These are phyloP conservation scores for Flexamia atlantica DNA, from an alignment of 2,888 invertebrate species.

Conservation along the genomic window DNA sequence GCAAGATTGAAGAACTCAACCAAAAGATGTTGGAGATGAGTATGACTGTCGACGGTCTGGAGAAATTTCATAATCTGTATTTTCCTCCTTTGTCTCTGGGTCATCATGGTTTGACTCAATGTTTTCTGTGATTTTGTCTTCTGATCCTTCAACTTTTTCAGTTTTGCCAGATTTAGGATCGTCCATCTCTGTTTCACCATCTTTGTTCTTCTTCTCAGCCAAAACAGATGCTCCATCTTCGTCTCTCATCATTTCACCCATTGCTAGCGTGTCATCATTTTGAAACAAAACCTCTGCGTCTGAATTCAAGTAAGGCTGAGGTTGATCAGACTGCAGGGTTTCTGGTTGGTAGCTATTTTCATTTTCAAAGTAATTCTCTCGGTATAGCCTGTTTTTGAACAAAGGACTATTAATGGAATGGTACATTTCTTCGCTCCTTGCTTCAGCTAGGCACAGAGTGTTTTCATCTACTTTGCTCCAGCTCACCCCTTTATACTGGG, in stretches of 20 bases:
- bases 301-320: constrained; percentile 41
- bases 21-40: too few species aligned
- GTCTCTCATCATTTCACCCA: constrained; percentile 59
- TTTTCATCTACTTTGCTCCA: constrained; percentile 68
- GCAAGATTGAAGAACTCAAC: too few species aligned
- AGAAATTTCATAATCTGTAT: too few species aligned
- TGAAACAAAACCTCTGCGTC: constrained; percentile 52
- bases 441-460: constrained; percentile 65
- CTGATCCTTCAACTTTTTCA: background rate
- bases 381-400: constrained; percentile 9
- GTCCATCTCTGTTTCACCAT: background rate
- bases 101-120: too few species aligned
- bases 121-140: background rate
- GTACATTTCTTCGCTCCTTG: constrained; percentile 49
- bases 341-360: constrained; percentile 56
- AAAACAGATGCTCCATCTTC: constrained; percentile 12
- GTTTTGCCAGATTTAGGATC: background rate
- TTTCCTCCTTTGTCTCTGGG: background rate
- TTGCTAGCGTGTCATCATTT: constrained; percentile 52
- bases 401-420: constrained; percentile 33
- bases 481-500: constrained; percentile 64
- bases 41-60: too few species aligned
- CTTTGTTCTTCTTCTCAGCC: background rate
- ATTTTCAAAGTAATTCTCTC: constrained; percentile 49
- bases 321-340: constrained; percentile 60